Evolutionary conservation across 2,888 invertebrate genomes (phyloP).

Genomic region (Clanis bilineata): DNA sequence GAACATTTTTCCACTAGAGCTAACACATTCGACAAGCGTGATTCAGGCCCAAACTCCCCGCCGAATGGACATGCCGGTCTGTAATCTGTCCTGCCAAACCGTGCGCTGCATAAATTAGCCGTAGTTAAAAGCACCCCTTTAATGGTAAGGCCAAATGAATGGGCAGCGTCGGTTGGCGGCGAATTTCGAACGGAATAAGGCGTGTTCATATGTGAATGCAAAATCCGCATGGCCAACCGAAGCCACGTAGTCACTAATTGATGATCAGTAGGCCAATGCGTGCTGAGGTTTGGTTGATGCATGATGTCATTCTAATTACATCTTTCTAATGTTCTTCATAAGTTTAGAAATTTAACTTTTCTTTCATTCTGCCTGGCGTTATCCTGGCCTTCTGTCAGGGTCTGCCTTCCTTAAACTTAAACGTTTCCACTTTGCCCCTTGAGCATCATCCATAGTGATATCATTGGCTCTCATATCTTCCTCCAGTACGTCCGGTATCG

Average conservation of each 20-base stretch:
- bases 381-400: no score
- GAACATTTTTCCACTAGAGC: slow-evolving; percentile 54
- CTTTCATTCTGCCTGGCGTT: no score
- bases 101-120: slow-evolving; percentile 76
- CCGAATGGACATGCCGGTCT: slow-evolving; percentile 64
- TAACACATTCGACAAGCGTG: slow-evolving; percentile 60
- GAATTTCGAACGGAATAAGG: slow-evolving; percentile 30
- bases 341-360: no score
- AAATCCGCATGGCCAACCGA: background rate
- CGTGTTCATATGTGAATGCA: slow-evolving; percentile 10
- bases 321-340: no score
- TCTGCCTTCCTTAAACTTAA: no score
- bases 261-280: slow-evolving; percentile 10
- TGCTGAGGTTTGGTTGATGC: background rate
- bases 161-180: slow-evolving; percentile 52
- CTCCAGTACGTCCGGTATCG: no score
- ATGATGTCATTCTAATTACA: background rate
- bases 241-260: slow-evolving; percentile 13
- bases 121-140: slow-evolving; percentile 78
- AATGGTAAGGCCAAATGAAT: slow-evolving; percentile 76
- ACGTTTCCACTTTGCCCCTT: no score
- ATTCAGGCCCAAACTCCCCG: slow-evolving; percentile 54
- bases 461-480: no score
- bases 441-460: no score
- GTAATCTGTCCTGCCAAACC: slow-evolving; percentile 75